A percentile compares a stretch with the other conserved stretches of the same genome.
These are phyloP conservation scores for Spodoptera picta DNA, from an alignment of 2,888 invertebrate species.

Conservation along the genomic window DNA sequence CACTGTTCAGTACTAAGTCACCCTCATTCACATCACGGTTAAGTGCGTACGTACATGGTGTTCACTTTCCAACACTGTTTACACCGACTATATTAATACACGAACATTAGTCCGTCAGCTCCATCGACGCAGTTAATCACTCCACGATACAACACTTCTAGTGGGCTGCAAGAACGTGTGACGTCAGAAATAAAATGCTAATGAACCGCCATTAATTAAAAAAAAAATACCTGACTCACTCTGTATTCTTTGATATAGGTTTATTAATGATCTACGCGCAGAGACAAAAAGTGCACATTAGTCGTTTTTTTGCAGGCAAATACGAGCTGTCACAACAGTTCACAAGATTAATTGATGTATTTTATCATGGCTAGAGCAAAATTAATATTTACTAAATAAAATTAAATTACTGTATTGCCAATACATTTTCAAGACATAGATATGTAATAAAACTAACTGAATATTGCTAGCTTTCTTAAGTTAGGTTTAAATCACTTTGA, in stretches of 20 bases:
- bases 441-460: too few relatives aligned
- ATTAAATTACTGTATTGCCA: too few relatives aligned
- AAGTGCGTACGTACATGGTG: not conserved
- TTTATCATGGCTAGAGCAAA: too few relatives aligned
- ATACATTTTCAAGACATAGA: too few relatives aligned
- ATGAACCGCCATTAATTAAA: conserved; percentile 10
- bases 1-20: too few relatives aligned
- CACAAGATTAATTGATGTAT: too few relatives aligned
- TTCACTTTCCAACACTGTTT: conserved; percentile 16
- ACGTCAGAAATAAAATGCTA: conserved; percentile 20
- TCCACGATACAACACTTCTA: conserved; percentile 20
- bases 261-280: not conserved
- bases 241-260: not conserved
- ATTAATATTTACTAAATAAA: too few relatives aligned
- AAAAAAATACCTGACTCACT: not conserved
- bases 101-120: conserved; percentile 26
- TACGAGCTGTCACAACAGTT: too few relatives aligned
- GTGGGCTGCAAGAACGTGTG: conserved; percentile 10
- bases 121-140: conserved; percentile 21
- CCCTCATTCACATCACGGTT: not conserved
- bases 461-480: too few relatives aligned
- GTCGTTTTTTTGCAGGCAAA: too few relatives aligned
- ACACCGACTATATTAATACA: conserved; percentile 25
- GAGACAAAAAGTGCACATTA: not conserved
- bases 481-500: too few relatives aligned